Percentiles rank a stretch among this genome's conserved stretches.
These are phyloP conservation scores for Etheostoma perlongum DNA, from an alignment of 2,797 vertebrate genomes.

Conservation along the genomic window DNA sequence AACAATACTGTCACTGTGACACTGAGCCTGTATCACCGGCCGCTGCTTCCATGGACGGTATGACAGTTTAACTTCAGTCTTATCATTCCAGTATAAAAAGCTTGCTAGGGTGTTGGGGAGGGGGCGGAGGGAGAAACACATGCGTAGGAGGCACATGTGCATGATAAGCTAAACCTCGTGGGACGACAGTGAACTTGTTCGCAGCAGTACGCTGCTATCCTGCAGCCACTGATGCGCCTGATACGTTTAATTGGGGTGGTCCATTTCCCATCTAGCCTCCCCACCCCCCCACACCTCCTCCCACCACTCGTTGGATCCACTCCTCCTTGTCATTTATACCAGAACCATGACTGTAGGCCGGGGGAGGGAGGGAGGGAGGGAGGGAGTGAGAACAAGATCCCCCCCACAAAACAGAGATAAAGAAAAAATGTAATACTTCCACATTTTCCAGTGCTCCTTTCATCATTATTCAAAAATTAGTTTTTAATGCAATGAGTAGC, in stretches of 20 bases:
- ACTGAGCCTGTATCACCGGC: not conserved
- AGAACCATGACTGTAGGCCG: conserved; percentile 78
- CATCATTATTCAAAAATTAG: conserved; percentile 99
- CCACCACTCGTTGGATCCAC: conserved; percentile 62
- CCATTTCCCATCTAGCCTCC: conserved; percentile 58
- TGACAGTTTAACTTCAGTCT: conserved; percentile 58
- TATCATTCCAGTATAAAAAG: conserved; percentile 39
- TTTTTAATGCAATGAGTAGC: conserved; percentile 99
- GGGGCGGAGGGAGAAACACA: not conserved
- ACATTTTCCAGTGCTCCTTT: conserved; percentile 99
- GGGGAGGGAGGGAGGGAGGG: not conserved
- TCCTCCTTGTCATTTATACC: conserved; percentile 74
- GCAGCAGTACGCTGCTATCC: conserved; percentile 56
- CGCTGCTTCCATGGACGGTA: not conserved
- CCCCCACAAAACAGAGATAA: conserved; percentile 92
- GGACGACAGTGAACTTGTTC: conserved; percentile 73
- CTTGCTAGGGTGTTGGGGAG: conserved; percentile 19
- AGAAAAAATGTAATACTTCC: conserved; percentile 98
- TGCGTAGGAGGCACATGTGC: conserved; percentile 56
- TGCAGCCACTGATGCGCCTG: conserved; percentile 76
- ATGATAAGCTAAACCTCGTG: conserved; percentile 73
- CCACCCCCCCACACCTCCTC: conserved; percentile 32
- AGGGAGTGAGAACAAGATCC: conserved; percentile 64
- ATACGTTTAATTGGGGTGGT: conserved; percentile 85
- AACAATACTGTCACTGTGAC: not conserved